Base-by-base conservation (phyloP, 2,888 invertebrate genomes). In the Eledone cirrhosa region DNA sequence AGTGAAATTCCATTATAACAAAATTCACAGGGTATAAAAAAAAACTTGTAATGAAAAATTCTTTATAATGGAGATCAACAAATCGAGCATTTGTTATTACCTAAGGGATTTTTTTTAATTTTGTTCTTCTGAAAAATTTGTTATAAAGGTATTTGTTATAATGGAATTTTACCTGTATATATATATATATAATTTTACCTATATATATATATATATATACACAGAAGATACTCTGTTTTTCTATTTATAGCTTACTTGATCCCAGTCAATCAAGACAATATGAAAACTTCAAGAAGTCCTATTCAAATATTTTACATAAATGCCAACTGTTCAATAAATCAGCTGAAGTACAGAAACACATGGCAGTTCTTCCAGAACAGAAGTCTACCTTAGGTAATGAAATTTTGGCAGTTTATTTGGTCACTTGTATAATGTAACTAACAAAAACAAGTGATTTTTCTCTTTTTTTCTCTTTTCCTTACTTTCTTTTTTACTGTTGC, bases 231-330 rank as follows among this genome's bases (percentile, higher is more conserved):
- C 3, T 41, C 41, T 47, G 24, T 27, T 48, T 33, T 63, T 79
- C 80, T 16, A 75, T 8, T 76, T 69, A 8, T 81, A 90, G 91
- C 78, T 86, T 92, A 82, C 82, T 92, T 65, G 92, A 93, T 83
- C 92, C 92, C 2, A 91, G 90, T 77, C 89, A 91, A 90, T 84
- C 91, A 63, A 92, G 92, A 0, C 91, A 94, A 47, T 96, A 96
- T 87, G 95, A 97, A 89, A 94, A 94, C 82, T 96, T 95, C 86
- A 97, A 97, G 90, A 93, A 94, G 83, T 94, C 94, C 0, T 98
- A 98, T 88, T 96, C 97, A 0, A 96, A 97, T 88, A 94, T 97
- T 41, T 92, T 98, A 72, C 95, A 96, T 87, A 92, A 95, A 53
- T 97, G 96, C 96, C 94, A 94, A 84, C 91, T 96, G 79, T 92